phyloP scores from a whole-genome alignment of 2,888 invertebrate species.

The Ectemnius lituratus region DNA sequence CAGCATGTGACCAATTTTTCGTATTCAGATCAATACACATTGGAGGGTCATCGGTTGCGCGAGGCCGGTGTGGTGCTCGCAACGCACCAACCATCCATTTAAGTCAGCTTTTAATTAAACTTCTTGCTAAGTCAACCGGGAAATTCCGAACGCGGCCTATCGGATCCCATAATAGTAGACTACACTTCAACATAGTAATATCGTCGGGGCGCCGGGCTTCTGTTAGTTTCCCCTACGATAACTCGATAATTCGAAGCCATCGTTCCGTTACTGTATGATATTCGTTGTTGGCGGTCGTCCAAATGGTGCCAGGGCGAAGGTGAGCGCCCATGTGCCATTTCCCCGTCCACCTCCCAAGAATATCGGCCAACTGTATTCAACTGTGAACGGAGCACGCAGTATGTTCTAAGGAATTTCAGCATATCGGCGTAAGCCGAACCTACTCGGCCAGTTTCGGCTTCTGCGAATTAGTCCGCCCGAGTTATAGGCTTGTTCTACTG shows the following conservation, averaged over 20 bases:
- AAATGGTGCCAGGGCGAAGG: conserved; percentile 1
- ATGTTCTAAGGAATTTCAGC: conserved; percentile 36
- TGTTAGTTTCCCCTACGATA: conserved; percentile 34
- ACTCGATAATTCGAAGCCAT: conserved; percentile 51
- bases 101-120: too few species aligned
- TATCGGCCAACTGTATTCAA: conserved; percentile 34
- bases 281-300: conserved; percentile 45
- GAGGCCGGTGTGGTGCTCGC: not conserved
- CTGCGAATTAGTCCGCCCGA: too few species aligned
- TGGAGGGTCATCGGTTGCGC: conserved; percentile 8
- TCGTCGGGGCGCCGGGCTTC: conserved; percentile 24
- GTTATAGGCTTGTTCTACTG: too few species aligned
- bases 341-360: conserved; percentile 13
- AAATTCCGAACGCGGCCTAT: conserved; percentile 11
- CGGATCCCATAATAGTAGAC: not conserved
- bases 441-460: too few species aligned
- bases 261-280: conserved; percentile 43
- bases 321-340: conserved; percentile 46
- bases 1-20: conserved; percentile 6
- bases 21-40: not conserved
- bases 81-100: too few species aligned
- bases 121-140: not conserved
- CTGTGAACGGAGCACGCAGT: conserved; percentile 39
- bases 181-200: conserved; percentile 31
- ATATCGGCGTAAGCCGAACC: conserved; percentile 14